Conservation (phyloP, 1,140 invertebrate genomes). For the Cydia splendana region DNA sequence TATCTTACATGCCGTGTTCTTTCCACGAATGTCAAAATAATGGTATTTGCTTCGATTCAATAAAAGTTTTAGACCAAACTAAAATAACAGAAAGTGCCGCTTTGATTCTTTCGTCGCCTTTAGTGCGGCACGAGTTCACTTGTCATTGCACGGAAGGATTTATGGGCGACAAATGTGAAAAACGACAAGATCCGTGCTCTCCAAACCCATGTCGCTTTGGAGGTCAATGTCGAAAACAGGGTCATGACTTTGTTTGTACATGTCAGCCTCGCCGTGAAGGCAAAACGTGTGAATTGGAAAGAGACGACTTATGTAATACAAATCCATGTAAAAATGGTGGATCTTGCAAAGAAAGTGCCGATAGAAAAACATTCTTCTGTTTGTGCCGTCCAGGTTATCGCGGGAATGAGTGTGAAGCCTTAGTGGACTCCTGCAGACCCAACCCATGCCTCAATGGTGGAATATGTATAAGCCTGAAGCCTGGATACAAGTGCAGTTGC, state of each 20-base stretch:
- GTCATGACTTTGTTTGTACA: slow-evolving; percentile 90
- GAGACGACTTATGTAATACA: slow-evolving; percentile 89
- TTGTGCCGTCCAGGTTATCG: slow-evolving; percentile 93
- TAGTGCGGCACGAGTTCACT: slow-evolving; percentile 86
- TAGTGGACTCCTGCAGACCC: slow-evolving; percentile 92
- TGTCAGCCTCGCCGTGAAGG: slow-evolving; percentile 90
- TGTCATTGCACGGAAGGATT: slow-evolving; percentile 91
- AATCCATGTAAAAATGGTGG: slow-evolving; percentile 95
- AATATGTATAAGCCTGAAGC: slow-evolving; percentile 89
- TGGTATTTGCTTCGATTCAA: slow-evolving; percentile 86
- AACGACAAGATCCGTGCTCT: slow-evolving; percentile 93
- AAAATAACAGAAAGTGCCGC: slow-evolving; percentile 88
- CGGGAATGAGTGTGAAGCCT: slow-evolving; percentile 92
- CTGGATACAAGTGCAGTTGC: slow-evolving; percentile 93
- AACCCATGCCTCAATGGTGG: slow-evolving; percentile 94
- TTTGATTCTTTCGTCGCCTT: slow-evolving; percentile 90
- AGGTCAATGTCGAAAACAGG: slow-evolving; percentile 90
- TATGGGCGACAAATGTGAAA: slow-evolving; percentile 88
- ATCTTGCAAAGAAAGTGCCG: slow-evolving; percentile 91
- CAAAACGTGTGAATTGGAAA: slow-evolving; percentile 90
- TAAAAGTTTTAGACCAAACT: slow-evolving; percentile 85
- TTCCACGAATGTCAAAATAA: slow-evolving; percentile 86
- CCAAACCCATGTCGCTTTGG: slow-evolving; percentile 92
- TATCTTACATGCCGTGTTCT: slow-evolving; percentile 88
- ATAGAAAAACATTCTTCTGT: slow-evolving; percentile 93